phyloP scores from a whole-genome alignment of 2,888 invertebrate genomes.

The Calameuta idolon region DNA sequence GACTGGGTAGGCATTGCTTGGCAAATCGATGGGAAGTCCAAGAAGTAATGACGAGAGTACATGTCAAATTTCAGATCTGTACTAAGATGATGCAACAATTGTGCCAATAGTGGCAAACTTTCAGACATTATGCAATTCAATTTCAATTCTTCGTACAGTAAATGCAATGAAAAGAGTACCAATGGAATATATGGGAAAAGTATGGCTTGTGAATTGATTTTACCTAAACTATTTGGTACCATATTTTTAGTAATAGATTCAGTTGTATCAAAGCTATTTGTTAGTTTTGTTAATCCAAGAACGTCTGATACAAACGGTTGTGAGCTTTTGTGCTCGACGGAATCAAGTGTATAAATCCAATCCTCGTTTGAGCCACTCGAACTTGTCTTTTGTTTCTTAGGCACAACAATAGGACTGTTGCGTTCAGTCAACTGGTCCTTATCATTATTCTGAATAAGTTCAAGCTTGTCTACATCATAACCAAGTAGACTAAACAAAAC shows the following conservation, averaged over 20 bases:
- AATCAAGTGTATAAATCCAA: slow-evolving; percentile 79
- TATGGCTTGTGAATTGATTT: slow-evolving; percentile 75
- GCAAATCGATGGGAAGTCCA: slow-evolving; percentile 82
- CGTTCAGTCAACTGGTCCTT: slow-evolving; percentile 67
- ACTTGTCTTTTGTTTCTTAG: slow-evolving; percentile 84
- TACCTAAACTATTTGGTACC: slow-evolving; percentile 43
- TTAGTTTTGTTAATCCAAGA: slow-evolving; percentile 63
- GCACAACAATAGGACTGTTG: slow-evolving; percentile 69
- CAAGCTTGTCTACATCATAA: slow-evolving; percentile 76
- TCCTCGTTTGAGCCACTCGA: slow-evolving; percentile 84
- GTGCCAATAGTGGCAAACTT: slow-evolving; percentile 77
- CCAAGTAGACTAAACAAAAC: slow-evolving; percentile 75
- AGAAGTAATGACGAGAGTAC: slow-evolving; percentile 85
- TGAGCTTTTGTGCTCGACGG: slow-evolving; percentile 71
- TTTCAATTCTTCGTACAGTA: slow-evolving; percentile 93
- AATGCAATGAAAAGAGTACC: slow-evolving; percentile 84
- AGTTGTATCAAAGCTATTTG: slow-evolving; percentile 26
- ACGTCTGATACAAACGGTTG: slow-evolving; percentile 66
- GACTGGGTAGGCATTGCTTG: slow-evolving; percentile 62
- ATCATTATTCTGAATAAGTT: slow-evolving; percentile 63
- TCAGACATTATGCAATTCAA: slow-evolving; percentile 78
- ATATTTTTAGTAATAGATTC: slow-evolving; percentile 23
- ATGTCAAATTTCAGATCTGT: slow-evolving; percentile 78
- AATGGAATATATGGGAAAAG: slow-evolving; percentile 81
- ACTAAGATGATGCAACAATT: slow-evolving; percentile 81